Evolutionary conservation across 2,113 vertebrate species (phyloP), one percentile per base, ranked within the genome.

Genomic region (Hippocampus mohnikei): DNA sequence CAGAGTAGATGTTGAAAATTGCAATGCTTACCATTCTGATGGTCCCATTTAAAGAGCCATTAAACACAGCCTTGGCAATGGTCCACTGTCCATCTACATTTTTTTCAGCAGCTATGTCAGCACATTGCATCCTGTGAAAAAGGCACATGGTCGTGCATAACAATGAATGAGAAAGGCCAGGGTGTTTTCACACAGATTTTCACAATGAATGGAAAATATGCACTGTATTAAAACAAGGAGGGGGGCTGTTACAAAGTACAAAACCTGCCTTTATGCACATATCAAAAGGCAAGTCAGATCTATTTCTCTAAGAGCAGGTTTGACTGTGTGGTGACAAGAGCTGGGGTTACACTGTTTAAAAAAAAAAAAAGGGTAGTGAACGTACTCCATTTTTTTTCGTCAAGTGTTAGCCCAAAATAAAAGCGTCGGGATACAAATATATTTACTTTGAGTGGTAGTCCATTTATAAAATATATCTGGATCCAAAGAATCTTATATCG

Each of bases 51-150:
- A 93, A 81, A 23, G 8, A 3, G 23, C 74, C 63, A 4, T 3
- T 87, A 73, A 93, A 93, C 44, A 53, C 72, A 25, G 87, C 92
- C 66, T 72, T 85, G 9, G 92, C 92, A 18, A 42, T 48, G 10
- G 78, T 74, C 87, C 77, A 85, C n/a, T 87, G 78, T 64, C 90
- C 89, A 16, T 87, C 88, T 71, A 76, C 7, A 21, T 68, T 25
- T 44, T 48, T 83, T 0, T 78, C 77, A 46, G 87, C 73, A 37
- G 10, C 33, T 53, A 93, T 77, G 73, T 91, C 20, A 5, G 89
- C 82, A 82, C 92, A 94, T 66, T 77, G 86, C 81, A 92, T 83
- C 77, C 93, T 94, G 75, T 29, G 42, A 10, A 77, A 44, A 11
- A 56, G 75, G 74, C 9, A 40, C 15, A 50, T 2, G 56, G 4